Conservation (phyloP, 2,113 vertebrate genomes). For the Paedocypris sp. region DNA sequence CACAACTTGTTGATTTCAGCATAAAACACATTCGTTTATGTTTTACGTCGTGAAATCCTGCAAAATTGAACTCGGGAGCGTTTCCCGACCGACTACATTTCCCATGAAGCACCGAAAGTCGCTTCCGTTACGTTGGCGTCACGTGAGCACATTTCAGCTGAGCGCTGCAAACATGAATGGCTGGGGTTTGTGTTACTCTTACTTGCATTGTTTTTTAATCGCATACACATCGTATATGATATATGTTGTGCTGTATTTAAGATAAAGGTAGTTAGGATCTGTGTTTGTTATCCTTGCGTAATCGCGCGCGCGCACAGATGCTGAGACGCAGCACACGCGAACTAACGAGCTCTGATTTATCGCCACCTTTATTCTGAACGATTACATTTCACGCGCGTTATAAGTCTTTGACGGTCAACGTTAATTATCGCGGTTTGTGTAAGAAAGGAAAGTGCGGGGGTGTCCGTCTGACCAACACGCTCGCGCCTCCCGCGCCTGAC, state of each 20-base stretch:
- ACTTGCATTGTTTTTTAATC: not conserved
- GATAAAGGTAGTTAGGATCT: too few relatives aligned
- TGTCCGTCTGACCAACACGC: not conserved
- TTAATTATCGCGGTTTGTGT: not conserved
- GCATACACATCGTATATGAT: not conserved
- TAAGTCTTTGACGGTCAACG: not conserved
- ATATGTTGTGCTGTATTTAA: not conserved
- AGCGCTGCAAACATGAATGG: conserved; percentile 41
- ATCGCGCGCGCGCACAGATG: not conserved
- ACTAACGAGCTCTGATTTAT: too few relatives aligned
- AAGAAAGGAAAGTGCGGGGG: conserved; percentile 11
- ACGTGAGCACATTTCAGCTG: conserved; percentile 45
- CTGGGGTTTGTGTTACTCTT: conserved; percentile 28
- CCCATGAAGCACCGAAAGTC: conserved; percentile 30
- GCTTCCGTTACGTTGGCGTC: conserved; percentile 32
- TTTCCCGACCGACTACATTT: conserved; percentile 43
- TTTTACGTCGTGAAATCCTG: too few relatives aligned
- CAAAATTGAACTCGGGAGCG: too few relatives aligned
- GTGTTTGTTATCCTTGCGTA: too few relatives aligned
- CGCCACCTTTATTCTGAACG: too few relatives aligned
- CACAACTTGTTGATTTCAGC: too few relatives aligned
- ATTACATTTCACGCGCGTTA: too few relatives aligned
- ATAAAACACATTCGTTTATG: too few relatives aligned
- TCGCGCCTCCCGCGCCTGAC: not conserved
- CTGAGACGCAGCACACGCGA: too few relatives aligned